Evolutionary conservation across 2,113 vertebrate genomes (phyloP), one percentile per base, ranked within the genome.

Genomic region (Hoplias malabaricus): DNA sequence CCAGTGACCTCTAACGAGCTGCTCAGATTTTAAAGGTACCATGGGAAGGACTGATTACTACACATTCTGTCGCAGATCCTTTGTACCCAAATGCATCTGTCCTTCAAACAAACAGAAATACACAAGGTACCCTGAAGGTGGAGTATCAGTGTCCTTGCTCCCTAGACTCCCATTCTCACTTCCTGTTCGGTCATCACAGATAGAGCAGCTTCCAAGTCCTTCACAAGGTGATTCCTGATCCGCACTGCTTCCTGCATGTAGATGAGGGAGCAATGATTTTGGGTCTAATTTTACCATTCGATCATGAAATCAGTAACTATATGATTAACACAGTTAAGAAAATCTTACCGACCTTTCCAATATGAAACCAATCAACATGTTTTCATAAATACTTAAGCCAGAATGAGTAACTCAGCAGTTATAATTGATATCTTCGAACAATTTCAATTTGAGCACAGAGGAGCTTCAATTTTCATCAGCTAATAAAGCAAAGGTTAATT

Each of bases 141-240:
- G 80, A 25, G 81, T 73, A 63, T 69, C 59, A 27, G 59, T 48
- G 16, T 68, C 12, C 25, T 63, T 56, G 33, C 63, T 78, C 36
- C 65, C 63, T 54, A 78, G 73, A 70, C 83, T 80, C 27, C 77
- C 69, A 70, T 73, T 63, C 43, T 86, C 79, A 73, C 80, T 84
- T 83, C 71, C 78, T 34, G 77, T 85, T 38, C 69, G 57, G 4
- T 74, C 84, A 31, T 83, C 79, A 79, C 78, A 87, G 40, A 69
- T 53, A 67, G 78, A 84, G 65, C 84, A 82, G 31, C 74, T 79
- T 54, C 40, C 74, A 23, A n/a, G 34, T 38, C 61, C 73, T 33
- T 59, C 53, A 48, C 48, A 79, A n/a, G 40, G 12, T 56, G 57
- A 75, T 68, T 65, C 66, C 50, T 63, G 46, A 36, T 63, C 72